Evolutionary conservation across 2,888 invertebrate genomes (phyloP).

Genomic region (Parnassius glacialis): DNA sequence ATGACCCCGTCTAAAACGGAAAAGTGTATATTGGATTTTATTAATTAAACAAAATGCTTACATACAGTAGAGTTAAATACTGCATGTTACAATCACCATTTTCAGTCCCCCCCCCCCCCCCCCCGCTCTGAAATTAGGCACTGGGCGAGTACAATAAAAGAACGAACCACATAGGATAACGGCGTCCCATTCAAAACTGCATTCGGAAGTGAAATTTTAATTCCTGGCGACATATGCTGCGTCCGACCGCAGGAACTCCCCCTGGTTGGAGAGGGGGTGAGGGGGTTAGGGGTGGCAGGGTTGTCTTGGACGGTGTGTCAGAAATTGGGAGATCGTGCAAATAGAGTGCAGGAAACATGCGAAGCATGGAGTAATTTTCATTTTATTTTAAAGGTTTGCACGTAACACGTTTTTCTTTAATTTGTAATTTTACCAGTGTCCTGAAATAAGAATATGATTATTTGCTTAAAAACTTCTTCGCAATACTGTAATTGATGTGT

Average conservation of each 20-base stretch:
- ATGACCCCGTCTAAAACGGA: too few species aligned
- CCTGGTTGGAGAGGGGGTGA: conserved; percentile 29
- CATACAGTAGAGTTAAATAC: neutral
- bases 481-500: too few species aligned
- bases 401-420: too few species aligned
- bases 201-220: conserved; percentile 73
- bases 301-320: conserved; percentile 4
- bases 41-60: too few species aligned
- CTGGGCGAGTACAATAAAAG: conserved; percentile 30
- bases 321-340: neutral
- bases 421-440: too few species aligned
- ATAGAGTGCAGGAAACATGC: neutral
- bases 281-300: conserved; percentile 30
- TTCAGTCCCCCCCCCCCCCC: neutral
- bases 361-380: neutral
- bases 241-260: conserved; percentile 28
- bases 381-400: too few species aligned
- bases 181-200: conserved; percentile 47
- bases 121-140: conserved; percentile 14
- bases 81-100: neutral
- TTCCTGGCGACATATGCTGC: conserved; percentile 70
- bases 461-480: too few species aligned
- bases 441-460: too few species aligned
- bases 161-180: conserved; percentile 24
- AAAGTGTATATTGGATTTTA: too few species aligned